These are phyloP conservation scores for Calliphora vicina DNA, from an alignment of 1,140 invertebrate genomes.

Conservation along the genomic window DNA sequence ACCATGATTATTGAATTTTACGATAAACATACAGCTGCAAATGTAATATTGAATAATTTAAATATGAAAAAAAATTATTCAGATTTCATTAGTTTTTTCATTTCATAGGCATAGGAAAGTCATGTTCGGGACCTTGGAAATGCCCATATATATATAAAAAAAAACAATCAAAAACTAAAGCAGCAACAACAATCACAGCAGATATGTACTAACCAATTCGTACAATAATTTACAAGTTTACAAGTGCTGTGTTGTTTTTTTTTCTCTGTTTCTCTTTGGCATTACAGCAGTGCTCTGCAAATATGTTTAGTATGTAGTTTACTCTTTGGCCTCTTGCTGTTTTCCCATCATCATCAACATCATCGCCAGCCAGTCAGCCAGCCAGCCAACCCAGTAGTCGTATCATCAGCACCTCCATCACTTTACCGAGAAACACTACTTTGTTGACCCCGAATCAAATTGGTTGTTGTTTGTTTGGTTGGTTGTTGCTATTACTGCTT, in stretches of 20 bases:
- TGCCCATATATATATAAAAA: too few species aligned
- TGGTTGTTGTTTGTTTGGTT: background rate
- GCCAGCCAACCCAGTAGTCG: too few species aligned
- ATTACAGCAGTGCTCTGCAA: too few species aligned
- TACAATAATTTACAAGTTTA: slow-evolving; percentile 8
- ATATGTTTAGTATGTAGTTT: too few species aligned
- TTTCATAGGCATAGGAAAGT: too few species aligned
- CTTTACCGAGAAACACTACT: background rate
- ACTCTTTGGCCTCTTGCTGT: background rate
- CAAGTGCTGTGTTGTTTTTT: background rate
- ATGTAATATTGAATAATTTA: too few species aligned
- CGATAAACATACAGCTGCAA: too few species aligned
- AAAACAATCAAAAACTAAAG: background rate
- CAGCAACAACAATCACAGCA: background rate
- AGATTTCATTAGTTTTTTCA: too few species aligned
- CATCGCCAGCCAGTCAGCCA: background rate
- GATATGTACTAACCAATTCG: background rate
- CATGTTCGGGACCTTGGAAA: too few species aligned
- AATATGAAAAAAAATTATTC: too few species aligned
- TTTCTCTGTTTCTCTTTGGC: background rate
- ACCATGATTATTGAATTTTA: too few species aligned
- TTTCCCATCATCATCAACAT: background rate
- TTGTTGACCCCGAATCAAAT: background rate
- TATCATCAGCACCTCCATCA: background rate
- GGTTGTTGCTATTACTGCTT: background rate